These are phyloP conservation scores for Ibidorhyncha struthersii DNA, from an alignment of 2,113 vertebrate genomes.

Conservation along the genomic window DNA sequence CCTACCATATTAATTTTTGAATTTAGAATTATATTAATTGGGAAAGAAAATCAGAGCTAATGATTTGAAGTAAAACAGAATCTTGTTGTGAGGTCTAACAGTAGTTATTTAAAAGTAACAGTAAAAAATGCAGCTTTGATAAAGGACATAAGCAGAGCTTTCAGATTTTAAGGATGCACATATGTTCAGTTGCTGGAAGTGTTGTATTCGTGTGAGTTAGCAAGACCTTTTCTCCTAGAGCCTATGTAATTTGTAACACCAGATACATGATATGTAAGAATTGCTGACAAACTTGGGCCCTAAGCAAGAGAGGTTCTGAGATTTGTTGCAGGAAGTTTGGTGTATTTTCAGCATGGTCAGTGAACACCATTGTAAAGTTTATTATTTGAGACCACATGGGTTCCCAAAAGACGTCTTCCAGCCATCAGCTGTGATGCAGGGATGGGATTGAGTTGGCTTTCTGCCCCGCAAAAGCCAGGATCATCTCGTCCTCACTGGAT, in stretches of 20 bases:
- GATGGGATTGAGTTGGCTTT: neutral
- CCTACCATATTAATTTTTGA: constrained; percentile 24
- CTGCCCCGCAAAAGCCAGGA: fast-evolving
- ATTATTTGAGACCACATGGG: neutral
- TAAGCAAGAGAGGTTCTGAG: neutral
- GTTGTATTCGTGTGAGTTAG: neutral
- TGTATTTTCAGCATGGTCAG: neutral
- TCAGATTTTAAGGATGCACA: neutral
- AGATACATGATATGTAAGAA: neutral
- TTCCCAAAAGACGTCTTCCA: neutral
- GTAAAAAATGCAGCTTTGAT: neutral
- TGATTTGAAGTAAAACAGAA: constrained; percentile 6
- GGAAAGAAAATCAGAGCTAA: neutral
- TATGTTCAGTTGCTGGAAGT: neutral
- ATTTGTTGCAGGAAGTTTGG: neutral
- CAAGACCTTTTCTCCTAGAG: neutral
- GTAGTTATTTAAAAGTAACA: constrained; percentile 19
- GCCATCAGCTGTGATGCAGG: neutral
- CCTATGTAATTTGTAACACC: neutral
- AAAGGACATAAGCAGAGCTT: neutral
- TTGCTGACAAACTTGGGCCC: neutral
- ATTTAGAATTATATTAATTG: constrained; percentile 11
- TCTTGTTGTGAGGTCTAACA: neutral
- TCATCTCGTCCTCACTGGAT: fast-evolving
- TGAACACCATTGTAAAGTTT: neutral